These are phyloP conservation scores for Graptemys geographica DNA, from an alignment of 2,797 vertebrate genomes.

Conservation along the genomic window DNA sequence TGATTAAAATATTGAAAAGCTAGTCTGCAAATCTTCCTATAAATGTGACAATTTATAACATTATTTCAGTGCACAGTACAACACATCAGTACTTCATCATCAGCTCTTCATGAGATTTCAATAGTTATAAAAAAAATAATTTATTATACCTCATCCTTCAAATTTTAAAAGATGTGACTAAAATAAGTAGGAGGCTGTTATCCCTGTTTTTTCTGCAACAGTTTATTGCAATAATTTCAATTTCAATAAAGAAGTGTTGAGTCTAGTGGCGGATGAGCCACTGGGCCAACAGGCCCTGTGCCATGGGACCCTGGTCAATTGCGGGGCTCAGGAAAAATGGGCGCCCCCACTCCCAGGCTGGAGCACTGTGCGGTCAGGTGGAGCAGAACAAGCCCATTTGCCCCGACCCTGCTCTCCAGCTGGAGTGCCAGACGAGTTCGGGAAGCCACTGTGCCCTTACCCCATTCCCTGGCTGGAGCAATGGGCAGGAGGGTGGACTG, in stretches of 20 bases:
- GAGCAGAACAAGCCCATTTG: no score
- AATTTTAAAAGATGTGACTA: not conserved
- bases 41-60: not conserved
- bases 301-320: no score
- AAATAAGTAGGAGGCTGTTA: rapidly evolving
- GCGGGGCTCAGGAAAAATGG: no score
- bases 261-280: not conserved
- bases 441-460: no score
- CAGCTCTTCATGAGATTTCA: not conserved
- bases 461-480: no score
- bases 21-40: not conserved
- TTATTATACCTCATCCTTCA: not conserved
- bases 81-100: not conserved
- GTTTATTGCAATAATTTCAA: no score
- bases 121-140: not conserved
- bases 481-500: no score
- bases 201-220: not conserved
- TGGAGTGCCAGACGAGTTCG: no score
- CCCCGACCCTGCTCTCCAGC: no score
- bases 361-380: no score
- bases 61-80: not conserved
- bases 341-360: no score
- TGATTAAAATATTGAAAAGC: not conserved
- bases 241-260: not conserved
- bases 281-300: no score